These are phyloP conservation scores for Melanotaenia trifasciata DNA, from an alignment of 2,797 vertebrate species.

Conservation along the genomic window DNA sequence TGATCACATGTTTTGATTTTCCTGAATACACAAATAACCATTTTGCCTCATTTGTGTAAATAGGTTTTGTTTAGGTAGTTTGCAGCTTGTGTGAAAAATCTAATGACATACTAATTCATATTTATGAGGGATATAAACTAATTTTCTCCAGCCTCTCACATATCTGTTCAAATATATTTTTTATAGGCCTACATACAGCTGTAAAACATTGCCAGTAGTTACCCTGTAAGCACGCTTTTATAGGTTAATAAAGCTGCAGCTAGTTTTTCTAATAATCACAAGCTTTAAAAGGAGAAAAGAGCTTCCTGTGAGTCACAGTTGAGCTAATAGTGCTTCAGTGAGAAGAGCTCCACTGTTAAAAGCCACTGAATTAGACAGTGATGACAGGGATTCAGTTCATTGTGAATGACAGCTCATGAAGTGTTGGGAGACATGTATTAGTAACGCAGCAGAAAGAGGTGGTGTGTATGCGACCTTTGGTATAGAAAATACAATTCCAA, in stretches of 20 bases:
- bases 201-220: background rate
- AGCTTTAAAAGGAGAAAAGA: background rate
- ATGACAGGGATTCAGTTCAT: background rate
- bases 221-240: background rate
- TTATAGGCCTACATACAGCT: background rate
- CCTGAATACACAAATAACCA: background rate
- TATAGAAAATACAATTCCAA: too few species aligned
- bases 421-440: background rate
- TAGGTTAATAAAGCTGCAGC: background rate
- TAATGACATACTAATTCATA: background rate
- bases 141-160: background rate
- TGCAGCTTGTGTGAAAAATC: background rate
- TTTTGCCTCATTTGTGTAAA: background rate
- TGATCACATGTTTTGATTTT: background rate
- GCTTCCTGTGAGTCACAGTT: slow-evolving; percentile 7
- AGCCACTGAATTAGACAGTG: background rate
- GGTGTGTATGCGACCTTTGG: too few species aligned
- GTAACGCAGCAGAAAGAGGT: background rate
- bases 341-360: slow-evolving; percentile 12
- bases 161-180: background rate
- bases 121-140: background rate
- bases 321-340: slow-evolving; percentile 15
- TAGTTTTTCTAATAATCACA: background rate
- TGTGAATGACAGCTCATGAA: background rate
- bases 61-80: background rate